Evolutionary conservation across 2,797 vertebrate species (phyloP).

Genomic region (Bovichtus diacanthus): DNA sequence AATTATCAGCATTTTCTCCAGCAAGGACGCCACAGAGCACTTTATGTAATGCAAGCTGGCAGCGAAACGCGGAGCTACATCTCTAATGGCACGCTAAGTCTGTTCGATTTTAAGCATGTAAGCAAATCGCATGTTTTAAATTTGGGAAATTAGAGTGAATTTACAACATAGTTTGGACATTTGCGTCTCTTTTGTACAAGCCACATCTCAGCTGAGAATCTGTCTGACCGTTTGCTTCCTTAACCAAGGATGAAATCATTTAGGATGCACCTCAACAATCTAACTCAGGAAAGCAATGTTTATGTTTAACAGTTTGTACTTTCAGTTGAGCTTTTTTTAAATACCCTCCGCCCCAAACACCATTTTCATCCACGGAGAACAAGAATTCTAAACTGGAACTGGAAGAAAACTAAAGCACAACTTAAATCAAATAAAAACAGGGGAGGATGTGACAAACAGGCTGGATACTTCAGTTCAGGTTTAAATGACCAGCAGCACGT

Average conservation of each 20-base stretch:
- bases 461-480: background rate
- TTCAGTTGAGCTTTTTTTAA: background rate
- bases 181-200: background rate
- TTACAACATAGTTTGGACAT: background rate
- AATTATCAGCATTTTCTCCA: constrained; percentile 30
- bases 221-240: background rate
- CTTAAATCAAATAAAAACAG: too few relatives aligned
- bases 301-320: background rate
- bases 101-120: background rate
- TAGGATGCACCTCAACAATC: background rate
- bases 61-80: background rate
- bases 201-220: background rate
- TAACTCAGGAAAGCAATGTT: background rate
- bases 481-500: background rate
- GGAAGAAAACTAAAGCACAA: too few relatives aligned
- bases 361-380: too few relatives aligned
- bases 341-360: too few relatives aligned
- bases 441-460: too few relatives aligned
- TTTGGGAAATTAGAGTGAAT: background rate
- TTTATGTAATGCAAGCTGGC: constrained; percentile 5
- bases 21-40: background rate
- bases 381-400: too few relatives aligned
- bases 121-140: background rate
- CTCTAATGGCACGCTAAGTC: background rate
- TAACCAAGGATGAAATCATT: background rate